Percentiles rank a stretch among this genome's conserved stretches.
These are phyloP conservation scores for Hyles lineata DNA, from an alignment of 2,888 invertebrate species.

Conservation along the genomic window DNA sequence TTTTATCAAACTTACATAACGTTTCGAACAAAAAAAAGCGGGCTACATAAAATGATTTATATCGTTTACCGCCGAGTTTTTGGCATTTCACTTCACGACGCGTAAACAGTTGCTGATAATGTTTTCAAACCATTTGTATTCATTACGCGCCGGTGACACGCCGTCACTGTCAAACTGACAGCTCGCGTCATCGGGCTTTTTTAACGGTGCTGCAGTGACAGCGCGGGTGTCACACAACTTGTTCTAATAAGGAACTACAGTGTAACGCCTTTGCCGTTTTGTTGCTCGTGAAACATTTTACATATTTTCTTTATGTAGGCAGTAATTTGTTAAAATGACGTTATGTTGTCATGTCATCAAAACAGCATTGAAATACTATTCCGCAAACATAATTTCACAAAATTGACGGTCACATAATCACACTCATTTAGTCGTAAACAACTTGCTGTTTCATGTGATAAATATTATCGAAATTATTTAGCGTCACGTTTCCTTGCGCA, in stretches of 20 bases:
- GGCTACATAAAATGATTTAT: slow-evolving; percentile 20
- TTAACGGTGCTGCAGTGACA: background rate
- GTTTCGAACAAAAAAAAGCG: background rate
- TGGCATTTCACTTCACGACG: slow-evolving; percentile 34
- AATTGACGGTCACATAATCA: too few relatives aligned
- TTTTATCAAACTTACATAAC: slow-evolving; percentile 10
- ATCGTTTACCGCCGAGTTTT: slow-evolving; percentile 27
- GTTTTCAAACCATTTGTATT: slow-evolving; percentile 44
- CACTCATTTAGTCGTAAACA: too few relatives aligned
- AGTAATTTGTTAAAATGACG: too few relatives aligned
- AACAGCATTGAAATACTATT: too few relatives aligned
- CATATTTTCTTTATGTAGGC: too few relatives aligned
- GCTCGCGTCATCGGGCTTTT: background rate
- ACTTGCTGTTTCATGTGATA: background rate
- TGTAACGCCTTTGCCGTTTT: background rate
- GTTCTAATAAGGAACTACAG: background rate
- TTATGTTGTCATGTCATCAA: too few relatives aligned
- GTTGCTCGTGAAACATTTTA: background rate
- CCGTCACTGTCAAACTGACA: slow-evolving; percentile 28
- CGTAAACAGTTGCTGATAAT: slow-evolving; percentile 44
- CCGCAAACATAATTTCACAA: too few relatives aligned
- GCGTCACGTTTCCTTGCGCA: background rate
- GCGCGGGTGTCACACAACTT: background rate
- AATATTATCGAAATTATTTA: background rate
- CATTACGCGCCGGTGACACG: slow-evolving; percentile 44